A percentile compares a stretch with the other conserved stretches of the same genome.
phyloP scores from a whole-genome alignment of 2,797 vertebrate genomes.

The Sternotherus odoratus region DNA sequence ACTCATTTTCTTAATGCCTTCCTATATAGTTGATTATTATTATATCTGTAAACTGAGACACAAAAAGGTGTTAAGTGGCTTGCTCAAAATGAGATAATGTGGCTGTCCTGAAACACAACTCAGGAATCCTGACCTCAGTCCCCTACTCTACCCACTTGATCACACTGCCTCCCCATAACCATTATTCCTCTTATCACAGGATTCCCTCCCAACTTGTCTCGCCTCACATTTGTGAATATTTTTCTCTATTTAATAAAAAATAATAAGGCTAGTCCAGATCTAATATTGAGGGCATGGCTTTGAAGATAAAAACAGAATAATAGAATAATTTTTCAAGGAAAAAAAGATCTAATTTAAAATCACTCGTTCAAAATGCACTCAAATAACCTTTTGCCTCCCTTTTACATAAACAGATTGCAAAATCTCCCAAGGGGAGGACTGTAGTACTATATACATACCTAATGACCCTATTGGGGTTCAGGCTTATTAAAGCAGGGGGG shows the following conservation, averaged over 20 bases:
- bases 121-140: neutral
- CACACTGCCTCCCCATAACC: neutral
- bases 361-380: conserved; percentile 54
- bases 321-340: conserved; percentile 29
- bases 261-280: neutral
- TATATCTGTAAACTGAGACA: neutral
- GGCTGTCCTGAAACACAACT: neutral
- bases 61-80: neutral
- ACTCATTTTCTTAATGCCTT: neutral
- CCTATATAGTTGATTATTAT: neutral
- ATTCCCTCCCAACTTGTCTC: neutral
- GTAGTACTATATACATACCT: conserved; percentile 10
- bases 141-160: neutral
- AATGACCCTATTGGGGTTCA: conserved; percentile 6
- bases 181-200: neutral
- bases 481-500: conserved; percentile 27
- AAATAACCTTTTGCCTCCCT: conserved; percentile 41
- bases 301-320: conserved; percentile 27
- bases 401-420: conserved; percentile 58
- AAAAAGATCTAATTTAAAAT: conserved; percentile 61
- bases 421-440: conserved; percentile 62
- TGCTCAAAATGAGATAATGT: neutral
- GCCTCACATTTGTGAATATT: neutral
- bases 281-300: conserved; percentile 16
- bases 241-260: neutral